phyloP scores from a whole-genome alignment of 2,888 invertebrate species.

The Pachymerium ferrugineum region DNA sequence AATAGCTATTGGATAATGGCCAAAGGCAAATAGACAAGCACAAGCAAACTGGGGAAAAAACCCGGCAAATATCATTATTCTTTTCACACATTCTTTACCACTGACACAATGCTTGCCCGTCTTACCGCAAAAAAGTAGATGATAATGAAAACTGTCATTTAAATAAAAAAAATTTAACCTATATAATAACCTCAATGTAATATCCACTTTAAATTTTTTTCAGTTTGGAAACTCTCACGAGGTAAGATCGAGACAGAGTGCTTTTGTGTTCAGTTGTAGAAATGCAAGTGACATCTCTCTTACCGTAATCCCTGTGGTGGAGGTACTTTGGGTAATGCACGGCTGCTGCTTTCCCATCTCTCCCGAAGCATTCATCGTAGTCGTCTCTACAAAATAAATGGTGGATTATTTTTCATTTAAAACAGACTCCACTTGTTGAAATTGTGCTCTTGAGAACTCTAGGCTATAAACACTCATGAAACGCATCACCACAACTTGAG shows the following conservation, averaged over 20 bases:
- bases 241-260: neutral
- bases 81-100: too few relatives aligned
- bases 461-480: neutral
- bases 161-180: too few relatives aligned
- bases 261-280: conserved; percentile 23
- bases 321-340: conserved; percentile 18
- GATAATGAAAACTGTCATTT: too few relatives aligned
- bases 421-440: conserved; percentile 19
- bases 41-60: neutral
- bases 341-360: conserved; percentile 19
- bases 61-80: too few relatives aligned
- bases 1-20: neutral
- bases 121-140: too few relatives aligned
- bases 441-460: neutral
- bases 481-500: neutral
- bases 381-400: conserved; percentile 4
- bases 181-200: neutral
- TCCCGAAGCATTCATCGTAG: conserved; percentile 15
- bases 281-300: conserved; percentile 22
- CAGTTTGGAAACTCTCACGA: neutral
- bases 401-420: conserved; percentile 20
- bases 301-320: conserved; percentile 23
- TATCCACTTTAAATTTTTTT: conserved; percentile 16
- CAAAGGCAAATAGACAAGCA: neutral
- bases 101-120: too few relatives aligned